phyloP scores from a whole-genome alignment of 2,888 invertebrate species.

The Selenia dentaria region DNA sequence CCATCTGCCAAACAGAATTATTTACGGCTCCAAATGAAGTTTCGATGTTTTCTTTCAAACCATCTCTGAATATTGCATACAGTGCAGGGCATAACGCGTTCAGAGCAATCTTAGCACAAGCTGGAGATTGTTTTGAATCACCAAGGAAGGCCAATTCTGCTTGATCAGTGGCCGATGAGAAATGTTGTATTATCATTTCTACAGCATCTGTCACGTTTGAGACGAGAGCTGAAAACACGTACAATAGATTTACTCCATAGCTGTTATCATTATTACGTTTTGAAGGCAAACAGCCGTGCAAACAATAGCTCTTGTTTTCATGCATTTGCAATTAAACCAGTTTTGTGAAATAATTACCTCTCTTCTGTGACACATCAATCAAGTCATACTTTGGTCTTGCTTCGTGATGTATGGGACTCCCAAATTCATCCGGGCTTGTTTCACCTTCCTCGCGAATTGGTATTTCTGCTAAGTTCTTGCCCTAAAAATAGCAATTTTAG shows the following conservation, averaged over 20 bases:
- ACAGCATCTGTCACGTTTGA: constrained; percentile 90
- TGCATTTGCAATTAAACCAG: no score
- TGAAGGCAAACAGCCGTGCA: neutral
- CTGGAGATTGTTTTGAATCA: constrained; percentile 85
- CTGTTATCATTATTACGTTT: neutral
- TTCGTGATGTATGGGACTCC: constrained; percentile 76
- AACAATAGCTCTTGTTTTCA: no score
- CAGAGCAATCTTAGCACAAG: constrained; percentile 89
- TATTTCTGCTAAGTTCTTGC: constrained; percentile 85
- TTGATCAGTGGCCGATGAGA: constrained; percentile 87
- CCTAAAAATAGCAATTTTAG: constrained; percentile 57
- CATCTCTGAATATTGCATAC: constrained; percentile 93
- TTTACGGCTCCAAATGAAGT: constrained; percentile 94
- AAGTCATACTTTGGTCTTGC: constrained; percentile 74
- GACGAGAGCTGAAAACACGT: constrained; percentile 85
- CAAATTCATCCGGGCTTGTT: constrained; percentile 85
- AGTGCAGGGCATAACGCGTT: constrained; percentile 93
- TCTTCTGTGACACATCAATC: constrained; percentile 85
- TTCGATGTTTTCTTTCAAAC: constrained; percentile 91
- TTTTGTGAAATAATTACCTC: constrained; percentile 66
- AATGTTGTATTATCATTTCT: constrained; percentile 89
- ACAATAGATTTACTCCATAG: neutral
- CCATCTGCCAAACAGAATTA: constrained; percentile 95
- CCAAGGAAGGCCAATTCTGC: constrained; percentile 84
- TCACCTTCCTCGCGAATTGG: constrained; percentile 88